Base-by-base conservation (phyloP, 1,140 invertebrate species). In the Lethocerus indicus region DNA sequence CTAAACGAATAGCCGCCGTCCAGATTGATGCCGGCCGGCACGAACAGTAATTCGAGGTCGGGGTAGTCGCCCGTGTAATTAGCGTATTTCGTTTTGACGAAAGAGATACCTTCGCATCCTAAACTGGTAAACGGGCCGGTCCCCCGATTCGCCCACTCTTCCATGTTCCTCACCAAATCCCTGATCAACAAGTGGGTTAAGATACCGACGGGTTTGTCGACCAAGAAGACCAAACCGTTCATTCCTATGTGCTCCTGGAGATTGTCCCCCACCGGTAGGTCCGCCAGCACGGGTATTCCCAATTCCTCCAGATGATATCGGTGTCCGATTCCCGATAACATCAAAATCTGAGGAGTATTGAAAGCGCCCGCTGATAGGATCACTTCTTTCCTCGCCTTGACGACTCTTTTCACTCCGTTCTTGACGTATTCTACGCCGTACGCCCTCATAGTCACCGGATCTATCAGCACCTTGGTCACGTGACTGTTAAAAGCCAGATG, bases 21-120 rank as follows among this genome's bases (percentile, higher is more conserved):
- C 0, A 80, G 78, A 37, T 75, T 77, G 2, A 85, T 58, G 0
- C 76, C 76, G 0, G 81, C 81, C 6, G 77, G 71, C 0, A 81
- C 76, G 58, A 87, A 68, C 6, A 87, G 78, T 0, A 88, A 62
- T 59, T 89, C 83, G 47, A 88, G 77, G 55, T 90, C 83, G 0
- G 84, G 81, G 54, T 72, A 68, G 48, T 67, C 63, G 26, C 66
- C 63, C 0, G 51, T 53, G 13, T 51, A 47, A 9, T 56, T 51
- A 3, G 66, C 66, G 26, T 70, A 72, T 41, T 71, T 72, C 0
- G 72, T 70, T 20, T 59, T 63, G 0, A 69, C 49, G 59, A 64
- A 79, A 53, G 63, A 67, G 1, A 61, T 57, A 2, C 71, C 70
- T 57, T 75, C 72, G 1, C 66, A 64, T 3, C 72, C 72, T 1